These are phyloP conservation scores for Callimico goeldii DNA, from an alignment of 2,797 vertebrate species.

Conservation along the genomic window DNA sequence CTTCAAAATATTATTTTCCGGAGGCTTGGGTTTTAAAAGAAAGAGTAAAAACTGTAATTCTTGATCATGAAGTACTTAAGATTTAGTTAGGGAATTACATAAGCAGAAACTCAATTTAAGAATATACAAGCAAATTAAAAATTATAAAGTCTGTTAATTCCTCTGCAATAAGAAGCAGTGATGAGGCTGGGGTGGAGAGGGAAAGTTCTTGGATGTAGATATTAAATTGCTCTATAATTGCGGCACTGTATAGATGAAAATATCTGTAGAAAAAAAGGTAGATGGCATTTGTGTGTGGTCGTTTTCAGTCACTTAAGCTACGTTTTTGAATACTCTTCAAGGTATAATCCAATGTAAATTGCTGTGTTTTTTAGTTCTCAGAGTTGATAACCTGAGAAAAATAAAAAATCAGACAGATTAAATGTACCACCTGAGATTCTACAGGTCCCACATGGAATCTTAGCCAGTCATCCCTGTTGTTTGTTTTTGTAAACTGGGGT, in stretches of 20 bases:
- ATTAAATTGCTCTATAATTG: neutral
- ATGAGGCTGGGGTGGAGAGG: neutral
- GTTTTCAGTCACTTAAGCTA: neutral
- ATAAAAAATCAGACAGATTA: neutral
- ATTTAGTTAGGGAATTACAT: neutral
- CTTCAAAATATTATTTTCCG: neutral
- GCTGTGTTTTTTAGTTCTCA: neutral
- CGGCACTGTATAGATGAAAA: neutral
- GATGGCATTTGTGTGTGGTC: neutral
- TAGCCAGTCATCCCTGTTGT: neutral
- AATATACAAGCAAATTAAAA: neutral
- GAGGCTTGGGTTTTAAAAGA: neutral
- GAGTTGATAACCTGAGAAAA: neutral
- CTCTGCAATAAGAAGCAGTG: neutral
- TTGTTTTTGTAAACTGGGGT: neutral
- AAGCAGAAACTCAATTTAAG: neutral
- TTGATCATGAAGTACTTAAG: neutral
- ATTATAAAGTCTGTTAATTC: neutral
- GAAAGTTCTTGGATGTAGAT: neutral
- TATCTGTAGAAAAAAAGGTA: neutral
- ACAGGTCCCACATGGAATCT: neutral
- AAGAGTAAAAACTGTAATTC: neutral
- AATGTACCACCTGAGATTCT: neutral
- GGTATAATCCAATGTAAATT: neutral
- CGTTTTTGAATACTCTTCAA: neutral